These are phyloP conservation scores for Keiferia lycopersicella DNA, from an alignment of 2,888 invertebrate genomes.

Conservation along the genomic window DNA sequence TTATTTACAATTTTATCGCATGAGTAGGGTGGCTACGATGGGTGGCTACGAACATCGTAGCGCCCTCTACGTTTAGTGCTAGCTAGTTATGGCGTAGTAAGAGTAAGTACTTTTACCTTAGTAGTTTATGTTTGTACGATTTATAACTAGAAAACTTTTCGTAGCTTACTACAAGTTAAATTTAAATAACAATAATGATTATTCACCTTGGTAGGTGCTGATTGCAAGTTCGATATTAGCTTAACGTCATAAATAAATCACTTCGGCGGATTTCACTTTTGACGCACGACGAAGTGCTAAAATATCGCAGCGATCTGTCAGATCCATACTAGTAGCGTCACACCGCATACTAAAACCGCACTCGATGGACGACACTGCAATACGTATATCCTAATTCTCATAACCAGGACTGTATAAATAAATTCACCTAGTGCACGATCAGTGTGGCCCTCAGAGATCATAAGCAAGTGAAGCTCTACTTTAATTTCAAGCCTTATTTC, in stretches of 20 bases:
- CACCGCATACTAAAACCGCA: too few relatives aligned
- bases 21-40: conserved; percentile 30
- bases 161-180: too few relatives aligned
- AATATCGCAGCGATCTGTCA: too few relatives aligned
- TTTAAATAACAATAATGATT: too few relatives aligned
- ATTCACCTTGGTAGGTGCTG: too few relatives aligned
- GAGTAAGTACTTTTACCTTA: not conserved
- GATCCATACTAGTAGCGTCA: too few relatives aligned
- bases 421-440: not conserved
- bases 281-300: too few relatives aligned
- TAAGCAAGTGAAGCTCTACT: not conserved
- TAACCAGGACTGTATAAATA: not conserved
- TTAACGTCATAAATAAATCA: not conserved
- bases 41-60: not conserved
- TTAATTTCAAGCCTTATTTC: not conserved
- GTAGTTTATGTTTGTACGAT: too few relatives aligned
- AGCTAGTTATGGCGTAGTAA: not conserved
- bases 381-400: not conserved
- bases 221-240: too few relatives aligned
- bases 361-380: too few relatives aligned
- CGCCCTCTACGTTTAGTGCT: not conserved
- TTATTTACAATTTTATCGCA: conserved; percentile 46
- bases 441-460: not conserved
- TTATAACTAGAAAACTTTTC: too few relatives aligned
- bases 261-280: too few relatives aligned